Evolutionary conservation across 1,140 invertebrate genomes (phyloP).

Genomic region (Drosophila neocordata): DNA sequence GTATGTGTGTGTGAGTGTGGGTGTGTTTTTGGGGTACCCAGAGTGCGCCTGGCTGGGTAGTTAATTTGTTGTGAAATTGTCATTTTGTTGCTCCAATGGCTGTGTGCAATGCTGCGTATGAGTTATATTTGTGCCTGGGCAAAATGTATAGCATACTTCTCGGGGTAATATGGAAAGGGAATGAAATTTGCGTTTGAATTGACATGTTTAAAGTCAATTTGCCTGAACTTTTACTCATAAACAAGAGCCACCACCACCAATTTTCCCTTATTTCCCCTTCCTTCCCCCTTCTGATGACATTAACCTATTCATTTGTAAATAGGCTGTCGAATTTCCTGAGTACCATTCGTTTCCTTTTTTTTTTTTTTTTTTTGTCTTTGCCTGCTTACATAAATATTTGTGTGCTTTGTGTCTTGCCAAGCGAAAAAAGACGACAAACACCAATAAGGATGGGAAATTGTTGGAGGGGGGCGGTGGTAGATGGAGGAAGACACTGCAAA

Average conservation of each 20-base stretch:
- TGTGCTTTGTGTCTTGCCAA: conserved; percentile 61
- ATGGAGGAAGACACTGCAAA: conserved; percentile 25
- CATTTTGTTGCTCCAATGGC: conserved; percentile 76
- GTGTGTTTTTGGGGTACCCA: conserved; percentile 17
- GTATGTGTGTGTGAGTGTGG: conserved; percentile 9
- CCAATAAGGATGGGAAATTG: neutral
- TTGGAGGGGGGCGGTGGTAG: neutral
- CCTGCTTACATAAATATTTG: conserved; percentile 75
- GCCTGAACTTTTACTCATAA: conserved; percentile 62
- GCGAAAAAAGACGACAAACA: conserved; percentile 63
- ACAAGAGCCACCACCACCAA: conserved; percentile 34
- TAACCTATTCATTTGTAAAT: conserved; percentile 81
- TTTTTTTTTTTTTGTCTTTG: conserved; percentile 52
- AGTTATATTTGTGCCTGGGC: conserved; percentile 66
- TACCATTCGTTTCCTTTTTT: conserved; percentile 51
- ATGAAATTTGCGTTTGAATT: conserved; percentile 54
- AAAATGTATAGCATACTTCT: conserved; percentile 42
- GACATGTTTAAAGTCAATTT: conserved; percentile 81
- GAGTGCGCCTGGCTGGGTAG: conserved; percentile 58
- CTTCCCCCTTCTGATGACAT: conserved; percentile 43
- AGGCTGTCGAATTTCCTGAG: conserved; percentile 71
- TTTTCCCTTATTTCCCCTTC: neutral
- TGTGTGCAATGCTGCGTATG: conserved; percentile 78
- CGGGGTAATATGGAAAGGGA: conserved; percentile 10
- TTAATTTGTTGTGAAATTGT: conserved; percentile 81